Evolutionary conservation across 2,113 vertebrate species (phyloP), one percentile per base, ranked within the genome.

Genomic region (Bufo gargarizans): DNA sequence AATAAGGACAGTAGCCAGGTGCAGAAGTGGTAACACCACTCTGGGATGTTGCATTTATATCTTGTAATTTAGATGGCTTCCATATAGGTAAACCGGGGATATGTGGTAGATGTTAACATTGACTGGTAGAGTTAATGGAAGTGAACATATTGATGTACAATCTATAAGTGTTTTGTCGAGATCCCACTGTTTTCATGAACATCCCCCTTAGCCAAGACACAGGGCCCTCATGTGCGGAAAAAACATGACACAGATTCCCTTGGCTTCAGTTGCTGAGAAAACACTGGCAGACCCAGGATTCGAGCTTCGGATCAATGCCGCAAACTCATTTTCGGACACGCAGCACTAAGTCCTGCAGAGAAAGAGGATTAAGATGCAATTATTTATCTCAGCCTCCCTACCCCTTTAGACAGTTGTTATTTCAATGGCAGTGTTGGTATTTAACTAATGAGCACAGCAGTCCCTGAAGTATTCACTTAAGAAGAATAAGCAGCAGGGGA

Each of bases 391-490:
- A 12, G 88, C 81, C 79, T 55, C 55, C 0, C 6, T 53, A 84
- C 2, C 10, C 8, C 77, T 81, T 69, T 90, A 76, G 2, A 84
- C 88, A 49, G 59, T 82, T 89, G 83, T 88, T 72, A 10, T 59
- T 86, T 90, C 84, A 55, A 56, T 72, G 85, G 49, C 82, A 88
- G 89, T 89, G 0, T 20, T 90, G 89, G 81, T 85, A 0, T 87
- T 90, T 90, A 91, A 91, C 12, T 43, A 58, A 83, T 7, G 45
- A 84, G 49, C 67, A 77, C 89, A 90, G 65, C 89, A 84, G 72
- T 81, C 86, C 89, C 91, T 16, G 0, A 87, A 91, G 88, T 59
- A 74, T 91, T 91, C 83, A 65, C 63, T 92, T 88, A 84, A 82
- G 89, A 82, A 87, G 86, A 14, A 84, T 65, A 58, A 84, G 16